Base-by-base conservation (phyloP, 2,888 invertebrate species). In the Drosophila subquinaria region DNA sequence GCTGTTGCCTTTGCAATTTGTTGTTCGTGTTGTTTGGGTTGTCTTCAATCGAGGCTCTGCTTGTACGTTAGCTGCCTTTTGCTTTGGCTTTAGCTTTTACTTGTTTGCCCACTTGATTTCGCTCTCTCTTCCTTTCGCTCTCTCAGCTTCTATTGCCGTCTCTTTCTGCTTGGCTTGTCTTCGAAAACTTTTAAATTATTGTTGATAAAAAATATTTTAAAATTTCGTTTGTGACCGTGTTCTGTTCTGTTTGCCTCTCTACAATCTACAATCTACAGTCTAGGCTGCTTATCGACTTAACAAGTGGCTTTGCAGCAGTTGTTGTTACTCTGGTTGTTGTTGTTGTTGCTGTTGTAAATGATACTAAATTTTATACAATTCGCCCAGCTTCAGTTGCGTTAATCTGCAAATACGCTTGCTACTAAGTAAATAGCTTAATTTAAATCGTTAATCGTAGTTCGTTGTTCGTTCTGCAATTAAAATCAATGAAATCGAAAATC, bases 371-470 rank as follows among this genome's bases (percentile, higher is more conserved):
- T 60, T 64, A 86, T 77, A 63, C 71, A 71, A 72, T 72, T 76
- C 64, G 42, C 83, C 81, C 81, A 59, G 61, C 88, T 79, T 79
- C 81, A 66, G 61, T 80, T 40, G 35, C 27, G n/a, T 43, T 53
- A 55, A 59, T 67, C 40, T 59, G 55, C 40, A 50, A 36, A 52
- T 59, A 33, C 75, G 69, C 53, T 27, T 62, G 61, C 70, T 69
- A 56, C 20, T 33, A 47, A 45, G 27, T 72, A 67, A 79, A 63
- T 76, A 65, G 69, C 81, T 86, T 83, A 88, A 79, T 69, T 73
- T 83, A 90, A 88, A 87, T 86, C 83, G 81, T 81, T 83, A 86
- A 79, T 91, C 90, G 91, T 90, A 70, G 79, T 83, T 84, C 80
- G 78, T 59, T 59, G 80, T 84, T 91, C 90, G 90, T 81, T 90